Conservation (phyloP, 2,888 invertebrate genomes). For the Lochmaea crataegi region DNA sequence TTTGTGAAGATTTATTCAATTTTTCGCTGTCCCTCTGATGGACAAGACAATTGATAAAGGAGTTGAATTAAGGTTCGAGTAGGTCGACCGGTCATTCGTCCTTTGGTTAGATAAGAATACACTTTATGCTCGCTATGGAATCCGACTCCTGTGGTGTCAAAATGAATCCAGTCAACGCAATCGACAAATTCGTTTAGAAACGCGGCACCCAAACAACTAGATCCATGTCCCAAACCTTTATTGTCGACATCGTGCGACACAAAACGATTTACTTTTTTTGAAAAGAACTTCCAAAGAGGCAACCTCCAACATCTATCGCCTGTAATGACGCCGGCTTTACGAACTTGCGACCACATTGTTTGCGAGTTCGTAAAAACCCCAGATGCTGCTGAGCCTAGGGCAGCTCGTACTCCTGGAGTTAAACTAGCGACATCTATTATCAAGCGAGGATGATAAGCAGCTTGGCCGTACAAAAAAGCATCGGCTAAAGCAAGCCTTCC, state of each 20-base stretch:
- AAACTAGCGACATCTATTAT: constrained; percentile 79
- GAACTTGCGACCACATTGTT: constrained; percentile 66
- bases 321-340: constrained; percentile 68
- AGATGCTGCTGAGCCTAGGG: constrained; percentile 68
- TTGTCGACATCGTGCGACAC: constrained; percentile 63
- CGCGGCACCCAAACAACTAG: constrained; percentile 62
- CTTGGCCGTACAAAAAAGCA: constrained; percentile 63
- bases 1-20: constrained; percentile 48
- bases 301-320: constrained; percentile 74
- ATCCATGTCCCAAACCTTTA: constrained; percentile 60
- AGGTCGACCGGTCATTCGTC: constrained; percentile 67
- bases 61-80: constrained; percentile 67
- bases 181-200: constrained; percentile 68
- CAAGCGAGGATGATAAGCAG: constrained; percentile 69
- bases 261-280: constrained; percentile 64
- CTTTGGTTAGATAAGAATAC: constrained; percentile 68
- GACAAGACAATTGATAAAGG: constrained; percentile 63
- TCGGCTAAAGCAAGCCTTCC: constrained; percentile 62
- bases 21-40: constrained; percentile 57
- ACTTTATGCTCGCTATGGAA: constrained; percentile 68
- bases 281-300: constrained; percentile 71
- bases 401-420: constrained; percentile 69
- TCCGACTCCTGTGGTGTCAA: constrained; percentile 71
- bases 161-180: constrained; percentile 71
- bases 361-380: constrained; percentile 70